Evolutionary conservation across 2,113 vertebrate species (phyloP), one percentile per base, ranked within the genome.

Genomic region (Hylia prasina): DNA sequence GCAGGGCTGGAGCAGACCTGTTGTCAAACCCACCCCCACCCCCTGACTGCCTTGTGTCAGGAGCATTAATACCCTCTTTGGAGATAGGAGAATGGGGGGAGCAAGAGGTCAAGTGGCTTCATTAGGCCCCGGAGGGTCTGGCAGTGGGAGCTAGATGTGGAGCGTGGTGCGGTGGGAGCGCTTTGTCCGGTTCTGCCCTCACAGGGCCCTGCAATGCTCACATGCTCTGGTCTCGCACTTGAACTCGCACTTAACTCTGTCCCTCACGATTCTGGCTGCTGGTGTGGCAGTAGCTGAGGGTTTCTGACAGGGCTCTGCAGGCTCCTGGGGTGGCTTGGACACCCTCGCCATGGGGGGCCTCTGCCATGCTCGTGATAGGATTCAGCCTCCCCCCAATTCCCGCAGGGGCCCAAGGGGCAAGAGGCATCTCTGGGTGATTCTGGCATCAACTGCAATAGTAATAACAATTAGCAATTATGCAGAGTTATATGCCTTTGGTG

Each of bases 391-490:
- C 57, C 66, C n/a, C 42, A 30, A 65, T 73, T 15, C 80, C 69
- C 4, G 0, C 33, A 15, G 90, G 75, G 82, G 45, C 17, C 37
- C 2, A 3, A 57, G 70, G n/a, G 54, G 78, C 61, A 48, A 69
- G 61, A 91, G 87, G 63, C 61, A 31, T 76, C 93, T 60, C 89
- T 23, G 65, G 76, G 86, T 87, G 60, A 91, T 93, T 82, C 90
- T 95, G 91, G 82, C 93, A 93, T 85, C 84, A 85, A 89, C 77
- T 54, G 94, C 90, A 73, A 4, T 9, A 54, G 79, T 80, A 90
- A 91, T 80, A 88, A 73, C 93, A 91, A 94, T 95, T 94, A 93
- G 93, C 89, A 91, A 85, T 94, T 94, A 93, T 50, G 82, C 89
- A 87, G 89, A 94, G 70, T 91, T 94, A 94, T 93, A 80, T 1